Evolutionary conservation across 2,888 invertebrate species (phyloP).

Genomic region (Oscheius sp.): DNA sequence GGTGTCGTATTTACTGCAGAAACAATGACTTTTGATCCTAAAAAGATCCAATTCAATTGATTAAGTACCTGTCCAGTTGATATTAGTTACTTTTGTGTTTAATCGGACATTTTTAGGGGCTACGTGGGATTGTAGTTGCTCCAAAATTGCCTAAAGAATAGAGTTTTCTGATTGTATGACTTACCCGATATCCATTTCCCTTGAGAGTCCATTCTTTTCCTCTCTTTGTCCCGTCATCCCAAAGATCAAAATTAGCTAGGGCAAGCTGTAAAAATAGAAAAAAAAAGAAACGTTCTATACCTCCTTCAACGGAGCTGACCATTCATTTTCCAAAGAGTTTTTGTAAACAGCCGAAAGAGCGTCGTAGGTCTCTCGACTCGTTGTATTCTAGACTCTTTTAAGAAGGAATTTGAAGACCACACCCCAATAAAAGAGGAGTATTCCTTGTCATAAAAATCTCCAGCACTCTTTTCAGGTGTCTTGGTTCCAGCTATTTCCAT

Average conservation of each 20-base stretch:
- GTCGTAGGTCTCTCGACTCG: not conserved
- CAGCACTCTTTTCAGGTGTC: not conserved
- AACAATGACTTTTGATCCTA: not conserved
- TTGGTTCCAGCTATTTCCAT: not conserved
- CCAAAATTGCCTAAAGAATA: constrained; percentile 36
- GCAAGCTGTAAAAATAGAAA: constrained; percentile 44
- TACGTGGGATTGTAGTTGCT: constrained; percentile 37
- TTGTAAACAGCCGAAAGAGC: not conserved
- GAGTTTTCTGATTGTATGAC: not conserved
- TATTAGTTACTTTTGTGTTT: constrained; percentile 44
- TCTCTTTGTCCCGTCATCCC: constrained; percentile 48
- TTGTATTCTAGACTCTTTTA: not conserved
- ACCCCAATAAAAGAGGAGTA: not conserved
- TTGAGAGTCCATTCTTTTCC: constrained; percentile 42
- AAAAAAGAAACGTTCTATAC: constrained; percentile 16
- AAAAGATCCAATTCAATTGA: not conserved
- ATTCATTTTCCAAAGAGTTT: constrained; percentile 52
- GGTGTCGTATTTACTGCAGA: constrained; percentile 10
- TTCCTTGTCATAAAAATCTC: constrained; percentile 6
- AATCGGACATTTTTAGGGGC: constrained; percentile 39
- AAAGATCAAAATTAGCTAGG: constrained; percentile 45
- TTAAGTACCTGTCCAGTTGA: constrained; percentile 29
- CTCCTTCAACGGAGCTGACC: constrained; percentile 54
- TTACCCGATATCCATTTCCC: constrained; percentile 15
- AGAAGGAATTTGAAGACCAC: not conserved